These are phyloP conservation scores for Tylochromis polylepis DNA, from an alignment of 2,113 vertebrate species.

Conservation along the genomic window DNA sequence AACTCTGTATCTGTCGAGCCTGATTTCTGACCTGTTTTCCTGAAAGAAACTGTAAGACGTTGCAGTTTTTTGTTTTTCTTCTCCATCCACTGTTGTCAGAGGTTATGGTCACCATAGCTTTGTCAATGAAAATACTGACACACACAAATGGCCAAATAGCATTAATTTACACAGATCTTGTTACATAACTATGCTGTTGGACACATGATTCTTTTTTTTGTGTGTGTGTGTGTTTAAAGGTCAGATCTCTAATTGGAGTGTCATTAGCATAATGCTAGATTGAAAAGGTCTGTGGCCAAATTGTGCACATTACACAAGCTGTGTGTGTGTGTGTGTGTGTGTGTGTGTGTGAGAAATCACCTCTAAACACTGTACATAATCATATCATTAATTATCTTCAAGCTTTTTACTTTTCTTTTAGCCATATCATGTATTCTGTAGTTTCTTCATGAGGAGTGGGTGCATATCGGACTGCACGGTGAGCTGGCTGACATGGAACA, in stretches of 20 bases:
- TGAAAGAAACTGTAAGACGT: too few relatives aligned
- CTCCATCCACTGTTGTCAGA: not conserved
- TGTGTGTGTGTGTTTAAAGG: too few relatives aligned
- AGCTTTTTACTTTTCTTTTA: not conserved
- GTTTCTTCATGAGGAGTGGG: not conserved
- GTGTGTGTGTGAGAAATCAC: not conserved
- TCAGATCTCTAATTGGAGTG: not conserved
- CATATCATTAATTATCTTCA: not conserved
- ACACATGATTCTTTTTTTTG: not conserved
- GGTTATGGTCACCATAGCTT: not conserved
- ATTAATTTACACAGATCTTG: not conserved
- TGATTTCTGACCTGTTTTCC: not conserved
- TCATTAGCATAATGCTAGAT: not conserved
- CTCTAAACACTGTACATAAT: not conserved
- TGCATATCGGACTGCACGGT: not conserved
- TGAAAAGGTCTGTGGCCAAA: not conserved
- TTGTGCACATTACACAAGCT: too few relatives aligned
- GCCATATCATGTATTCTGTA: too few relatives aligned
- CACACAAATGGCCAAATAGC: not conserved
- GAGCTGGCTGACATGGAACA: not conserved
- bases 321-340: accelerated
- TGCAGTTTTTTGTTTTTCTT: not conserved
- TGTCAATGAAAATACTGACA: too few relatives aligned
- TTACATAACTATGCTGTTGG: not conserved
- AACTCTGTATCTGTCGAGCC: accelerated